phyloP scores from a whole-genome alignment of 2,113 vertebrate genomes.

The Nannobrachium achirus region DNA sequence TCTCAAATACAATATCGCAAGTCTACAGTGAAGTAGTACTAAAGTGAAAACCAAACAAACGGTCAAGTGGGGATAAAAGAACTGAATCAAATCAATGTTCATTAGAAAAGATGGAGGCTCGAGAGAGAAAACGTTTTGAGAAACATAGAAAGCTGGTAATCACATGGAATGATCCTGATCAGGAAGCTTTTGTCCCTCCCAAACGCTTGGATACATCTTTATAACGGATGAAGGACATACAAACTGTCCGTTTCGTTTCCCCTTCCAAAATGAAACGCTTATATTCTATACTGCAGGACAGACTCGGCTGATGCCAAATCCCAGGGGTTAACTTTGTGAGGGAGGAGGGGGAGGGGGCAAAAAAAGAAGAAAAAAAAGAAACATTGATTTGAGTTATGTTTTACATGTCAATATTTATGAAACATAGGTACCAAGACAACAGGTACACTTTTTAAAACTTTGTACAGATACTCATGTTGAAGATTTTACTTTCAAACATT shows the following conservation, averaged over 20 bases:
- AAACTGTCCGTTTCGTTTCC: conserved; percentile 67
- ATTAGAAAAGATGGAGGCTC: conserved; percentile 47
- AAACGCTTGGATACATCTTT: conserved; percentile 68
- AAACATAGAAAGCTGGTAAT: conserved; percentile 79
- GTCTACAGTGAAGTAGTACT: conserved; percentile 85
- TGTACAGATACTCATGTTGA: conserved; percentile 61
- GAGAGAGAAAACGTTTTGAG: conserved; percentile 74
- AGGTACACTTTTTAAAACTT: conserved; percentile 56
- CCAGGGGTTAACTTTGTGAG: conserved; percentile 23
- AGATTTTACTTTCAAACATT: conserved; percentile 42
- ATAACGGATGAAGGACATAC: conserved; percentile 81
- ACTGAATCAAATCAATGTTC: conserved; percentile 37
- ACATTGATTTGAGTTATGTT: conserved; percentile 44
- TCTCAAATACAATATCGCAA: conserved; percentile 85
- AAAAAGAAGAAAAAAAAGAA: conserved; percentile 39
- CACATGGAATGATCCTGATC: conserved; percentile 83
- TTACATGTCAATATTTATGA: conserved; percentile 33
- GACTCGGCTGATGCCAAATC: conserved; percentile 69
- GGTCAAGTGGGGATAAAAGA: conserved; percentile 79
- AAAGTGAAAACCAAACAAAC: conserved; percentile 89
- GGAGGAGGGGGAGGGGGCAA: conserved; percentile 5
- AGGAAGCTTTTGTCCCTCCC: conserved; percentile 65
- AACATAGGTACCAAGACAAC: conserved; percentile 57
- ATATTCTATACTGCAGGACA: conserved; percentile 83
- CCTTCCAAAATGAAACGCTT: conserved; percentile 71